Percentiles rank a stretch among this genome's conserved stretches.
These are phyloP conservation scores for Acomys russatus DNA, from an alignment of 2,797 vertebrate genomes.

Conservation along the genomic window DNA sequence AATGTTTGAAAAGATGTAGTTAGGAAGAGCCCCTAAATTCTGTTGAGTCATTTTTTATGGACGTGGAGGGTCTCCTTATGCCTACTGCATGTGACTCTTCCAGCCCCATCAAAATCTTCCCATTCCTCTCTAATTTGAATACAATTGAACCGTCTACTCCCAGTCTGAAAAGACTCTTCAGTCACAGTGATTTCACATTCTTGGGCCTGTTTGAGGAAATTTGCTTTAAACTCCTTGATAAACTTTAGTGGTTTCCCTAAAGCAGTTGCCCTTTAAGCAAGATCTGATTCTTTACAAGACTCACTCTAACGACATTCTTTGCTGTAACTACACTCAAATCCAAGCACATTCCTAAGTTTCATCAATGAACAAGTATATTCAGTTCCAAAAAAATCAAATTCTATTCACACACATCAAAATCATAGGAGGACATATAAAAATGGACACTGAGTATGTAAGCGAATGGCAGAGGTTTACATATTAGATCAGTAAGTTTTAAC, in stretches of 20 bases:
- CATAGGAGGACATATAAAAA: too few species aligned
- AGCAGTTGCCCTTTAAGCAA: not conserved
- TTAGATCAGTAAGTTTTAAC: not conserved
- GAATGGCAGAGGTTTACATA: not conserved
- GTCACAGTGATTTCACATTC: too few species aligned
- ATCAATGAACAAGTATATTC: not conserved
- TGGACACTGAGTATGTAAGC: not conserved
- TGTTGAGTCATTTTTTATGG: not conserved
- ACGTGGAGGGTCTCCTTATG: not conserved
- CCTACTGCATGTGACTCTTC: too few species aligned
- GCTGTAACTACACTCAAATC: not conserved
- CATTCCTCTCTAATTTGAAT: not conserved
- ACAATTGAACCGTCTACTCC: not conserved
- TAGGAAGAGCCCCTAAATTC: not conserved
- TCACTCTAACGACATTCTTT: not conserved
- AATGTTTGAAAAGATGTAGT: not conserved
- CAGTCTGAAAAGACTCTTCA: not conserved
- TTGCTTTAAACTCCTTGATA: not conserved
- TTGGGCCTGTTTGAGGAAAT: not conserved
- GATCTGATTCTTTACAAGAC: not conserved
- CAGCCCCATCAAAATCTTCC: not conserved
- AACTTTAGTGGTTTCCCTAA: not conserved
- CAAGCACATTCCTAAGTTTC: not conserved
- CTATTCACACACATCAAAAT: not conserved
- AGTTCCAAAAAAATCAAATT: not conserved